Base-by-base conservation (phyloP, 2,113 vertebrate species). In the Dasypus novemcinctus region DNA sequence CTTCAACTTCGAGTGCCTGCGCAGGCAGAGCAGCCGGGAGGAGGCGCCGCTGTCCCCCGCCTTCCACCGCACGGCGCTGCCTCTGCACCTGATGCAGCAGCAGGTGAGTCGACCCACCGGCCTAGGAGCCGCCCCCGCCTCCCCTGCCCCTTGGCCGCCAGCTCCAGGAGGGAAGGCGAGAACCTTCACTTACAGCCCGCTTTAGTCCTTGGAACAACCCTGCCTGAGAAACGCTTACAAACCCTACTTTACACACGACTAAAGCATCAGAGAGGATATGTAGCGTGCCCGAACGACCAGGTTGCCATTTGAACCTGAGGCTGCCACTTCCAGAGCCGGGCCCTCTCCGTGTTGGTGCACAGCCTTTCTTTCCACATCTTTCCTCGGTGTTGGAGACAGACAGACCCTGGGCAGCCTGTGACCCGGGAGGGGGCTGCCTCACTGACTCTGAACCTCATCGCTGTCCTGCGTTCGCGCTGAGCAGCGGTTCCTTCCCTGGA, bases 1-100 rank as follows among this genome's bases (percentile, higher is more conserved):
- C 95, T 99, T 99, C 98, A 99, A 99, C 98, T 99, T 99, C 1
- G 99, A 99, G 99, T 99, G 99, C 99, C 99, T 99, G 98, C 99
- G 99, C 81, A 98, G 99, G 95, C 99, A 99, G 94, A 98, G 98
- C 97, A 99, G 99, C 98, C 99, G 99, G 95, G 99, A 99, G 17
- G 99, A 99, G 81, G 98, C 99, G 94, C 99, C 99, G 1, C 98
- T 96, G 0, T 98, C 98, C 15, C 97, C 99, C 31, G 97, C 98
- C 61, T 97, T 99, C 88, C 99, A 99, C 96, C 99, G 98, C 92
- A 99, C 99, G 0, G 99, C 99, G 96, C 98, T 99, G 90, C 99
- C 99, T 1, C 98, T 99, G 95, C 99, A 99, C 98, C 98, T 99
- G 95, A 99, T 99, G 99, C 99, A 99, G 96, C 99, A 99, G 95